phyloP scores from a whole-genome alignment of 2,113 vertebrate genomes.

The Mastomys natalensis region DNA sequence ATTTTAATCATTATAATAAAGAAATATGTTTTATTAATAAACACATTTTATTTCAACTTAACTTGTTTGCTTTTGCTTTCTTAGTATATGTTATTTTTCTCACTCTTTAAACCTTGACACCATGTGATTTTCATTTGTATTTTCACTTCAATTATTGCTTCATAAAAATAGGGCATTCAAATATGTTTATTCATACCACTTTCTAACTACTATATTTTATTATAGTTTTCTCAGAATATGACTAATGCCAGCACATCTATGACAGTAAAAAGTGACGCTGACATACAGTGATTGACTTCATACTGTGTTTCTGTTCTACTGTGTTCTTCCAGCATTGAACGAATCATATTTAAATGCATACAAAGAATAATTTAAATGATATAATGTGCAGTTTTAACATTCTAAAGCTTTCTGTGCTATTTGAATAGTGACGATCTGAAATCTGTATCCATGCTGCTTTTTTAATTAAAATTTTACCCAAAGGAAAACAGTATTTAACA shows the following conservation, averaged over 20 bases:
- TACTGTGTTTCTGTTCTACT: not conserved
- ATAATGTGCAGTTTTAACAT: slow-evolving; percentile 86
- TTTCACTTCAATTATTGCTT: not conserved
- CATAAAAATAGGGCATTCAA: not conserved
- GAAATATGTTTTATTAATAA: slow-evolving; percentile 1
- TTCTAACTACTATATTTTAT: not conserved
- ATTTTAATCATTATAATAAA: not conserved
- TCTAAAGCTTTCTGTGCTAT: slow-evolving; percentile 85
- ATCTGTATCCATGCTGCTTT: slow-evolving; percentile 90
- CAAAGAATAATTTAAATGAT: slow-evolving; percentile 74
- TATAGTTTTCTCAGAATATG: slow-evolving; percentile 32
- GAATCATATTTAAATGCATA: slow-evolving; percentile 76
- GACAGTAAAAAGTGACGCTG: not conserved
- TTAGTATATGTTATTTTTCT: not conserved
- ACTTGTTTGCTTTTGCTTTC: slow-evolving; percentile 3
- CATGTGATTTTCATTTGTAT: not conserved
- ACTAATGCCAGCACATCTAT: not conserved
- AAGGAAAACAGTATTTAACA: slow-evolving; percentile 89
- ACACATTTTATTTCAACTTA: not conserved
- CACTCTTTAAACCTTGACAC: not conserved
- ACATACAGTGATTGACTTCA: not conserved
- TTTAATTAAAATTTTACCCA: slow-evolving; percentile 92
- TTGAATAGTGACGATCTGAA: slow-evolving; percentile 88
- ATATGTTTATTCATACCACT: not conserved
- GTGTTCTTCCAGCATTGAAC: slow-evolving; percentile 16